Conservation (phyloP, 2,797 vertebrate genomes). For the Epinephelus malabaricus region DNA sequence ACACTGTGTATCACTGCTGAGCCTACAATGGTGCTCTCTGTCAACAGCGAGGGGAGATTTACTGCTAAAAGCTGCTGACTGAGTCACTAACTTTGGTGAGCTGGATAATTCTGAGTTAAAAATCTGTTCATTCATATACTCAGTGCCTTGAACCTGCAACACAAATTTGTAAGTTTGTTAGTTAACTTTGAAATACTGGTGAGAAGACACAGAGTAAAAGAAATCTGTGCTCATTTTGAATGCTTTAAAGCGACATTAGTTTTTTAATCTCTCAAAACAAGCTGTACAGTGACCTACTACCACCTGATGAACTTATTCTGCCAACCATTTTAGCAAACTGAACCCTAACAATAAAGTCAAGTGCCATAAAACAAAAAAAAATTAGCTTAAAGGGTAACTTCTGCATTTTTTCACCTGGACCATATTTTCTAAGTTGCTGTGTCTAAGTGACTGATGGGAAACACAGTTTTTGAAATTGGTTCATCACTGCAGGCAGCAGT, state of each 20-base stretch:
- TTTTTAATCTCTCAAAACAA: not conserved
- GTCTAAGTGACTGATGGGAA: too few species aligned
- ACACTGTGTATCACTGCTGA: not conserved
- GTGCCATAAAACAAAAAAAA: not conserved
- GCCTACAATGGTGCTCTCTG: not conserved
- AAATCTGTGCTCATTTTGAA: not conserved
- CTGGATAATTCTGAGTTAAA: not conserved
- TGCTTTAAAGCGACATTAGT: not conserved
- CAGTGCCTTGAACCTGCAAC: not conserved
- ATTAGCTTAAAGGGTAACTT: not conserved
- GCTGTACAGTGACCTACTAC: not conserved
- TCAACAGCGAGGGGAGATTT: not conserved
- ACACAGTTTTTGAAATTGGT: too few species aligned
- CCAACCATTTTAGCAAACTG: too few species aligned
- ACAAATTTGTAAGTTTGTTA: not conserved
- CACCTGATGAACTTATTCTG: not conserved
- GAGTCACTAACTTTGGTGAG: not conserved
- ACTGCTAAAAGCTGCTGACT: not conserved
- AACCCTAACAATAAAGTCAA: not conserved
- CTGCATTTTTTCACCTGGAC: too few species aligned
- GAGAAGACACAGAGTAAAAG: not conserved
- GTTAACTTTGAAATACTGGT: not conserved
- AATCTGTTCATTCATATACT: not conserved
- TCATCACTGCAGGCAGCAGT: too few species aligned
- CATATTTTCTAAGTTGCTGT: too few species aligned